A percentile compares a stretch with the other conserved stretches of the same genome.
Evolutionary conservation across 2,113 vertebrate genomes (phyloP).

Genomic region (Pogonocichla stellata): DNA sequence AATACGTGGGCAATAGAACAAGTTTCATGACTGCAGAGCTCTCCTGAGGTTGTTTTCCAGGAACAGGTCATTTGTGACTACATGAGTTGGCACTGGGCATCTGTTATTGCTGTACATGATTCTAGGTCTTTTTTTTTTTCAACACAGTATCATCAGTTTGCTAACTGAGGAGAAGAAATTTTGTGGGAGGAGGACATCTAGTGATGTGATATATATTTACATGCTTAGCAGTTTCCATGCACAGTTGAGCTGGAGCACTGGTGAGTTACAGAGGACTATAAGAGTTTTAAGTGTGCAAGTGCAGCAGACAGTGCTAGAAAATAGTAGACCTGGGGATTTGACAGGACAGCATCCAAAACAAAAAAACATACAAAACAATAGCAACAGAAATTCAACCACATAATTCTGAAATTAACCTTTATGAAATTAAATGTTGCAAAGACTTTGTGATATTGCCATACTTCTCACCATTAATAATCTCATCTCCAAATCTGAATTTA

Average conservation of each 20-base stretch:
- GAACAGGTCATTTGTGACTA: not conserved
- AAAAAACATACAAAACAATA: not conserved
- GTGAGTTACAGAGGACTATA: not conserved
- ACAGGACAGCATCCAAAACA: not conserved
- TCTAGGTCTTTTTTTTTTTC: not conserved
- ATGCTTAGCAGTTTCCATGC: not conserved
- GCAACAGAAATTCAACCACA: not conserved
- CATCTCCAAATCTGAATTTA: not conserved
- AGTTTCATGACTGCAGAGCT: not conserved
- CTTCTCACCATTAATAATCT: not conserved
- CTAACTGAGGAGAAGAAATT: not conserved
- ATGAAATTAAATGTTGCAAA: not conserved
- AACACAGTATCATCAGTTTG: not conserved
- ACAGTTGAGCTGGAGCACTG: not conserved
- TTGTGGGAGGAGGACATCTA: constrained; percentile 65
- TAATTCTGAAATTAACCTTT: not conserved
- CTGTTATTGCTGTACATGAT: not conserved
- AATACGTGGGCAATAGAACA: accelerated
- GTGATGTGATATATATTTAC: constrained; percentile 39
- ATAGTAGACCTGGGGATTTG: not conserved
- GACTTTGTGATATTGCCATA: not conserved
- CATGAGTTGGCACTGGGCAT: not conserved
- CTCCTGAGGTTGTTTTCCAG: not conserved
- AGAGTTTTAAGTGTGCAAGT: not conserved
- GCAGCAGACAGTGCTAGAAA: not conserved